A percentile compares a stretch with the other conserved stretches of the same genome.
These are phyloP conservation scores for Meleagris gallopavo DNA, from an alignment of 2,113 vertebrate species.

Conservation along the genomic window DNA sequence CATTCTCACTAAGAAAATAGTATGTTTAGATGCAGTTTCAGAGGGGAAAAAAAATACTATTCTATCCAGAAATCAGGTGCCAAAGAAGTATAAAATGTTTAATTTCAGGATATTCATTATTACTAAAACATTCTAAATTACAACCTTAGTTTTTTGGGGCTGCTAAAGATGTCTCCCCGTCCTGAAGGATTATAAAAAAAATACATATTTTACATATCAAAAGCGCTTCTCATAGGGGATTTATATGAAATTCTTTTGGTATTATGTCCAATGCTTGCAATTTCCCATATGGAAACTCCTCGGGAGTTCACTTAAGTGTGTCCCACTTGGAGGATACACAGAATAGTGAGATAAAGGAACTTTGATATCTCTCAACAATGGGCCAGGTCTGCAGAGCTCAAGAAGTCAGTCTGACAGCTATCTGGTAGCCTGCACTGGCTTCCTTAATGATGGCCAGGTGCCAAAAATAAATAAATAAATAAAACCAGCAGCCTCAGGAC, in stretches of 20 bases:
- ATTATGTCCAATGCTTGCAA: not conserved
- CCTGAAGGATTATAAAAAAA: not conserved
- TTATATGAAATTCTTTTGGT: not conserved
- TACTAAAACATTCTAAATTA: conserved; percentile 10
- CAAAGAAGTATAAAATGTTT: not conserved
- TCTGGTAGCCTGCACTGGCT: not conserved
- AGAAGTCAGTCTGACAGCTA: not conserved
- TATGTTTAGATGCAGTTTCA: not conserved
- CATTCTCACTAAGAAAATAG: not conserved
- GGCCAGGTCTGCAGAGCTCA: not conserved
- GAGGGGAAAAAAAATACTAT: not conserved
- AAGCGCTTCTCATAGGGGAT: not conserved
- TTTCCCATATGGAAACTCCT: not conserved
- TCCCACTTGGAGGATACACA: not conserved
- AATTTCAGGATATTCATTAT: not conserved
- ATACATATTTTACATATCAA: not conserved
- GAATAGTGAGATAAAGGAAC: not conserved
- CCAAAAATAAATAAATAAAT: not conserved
- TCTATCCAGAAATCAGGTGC: not conserved
- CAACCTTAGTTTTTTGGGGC: not conserved
- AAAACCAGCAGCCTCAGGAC: not conserved
- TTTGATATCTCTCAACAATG: not conserved
- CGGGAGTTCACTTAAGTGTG: not conserved
- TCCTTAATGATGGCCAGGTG: not conserved
- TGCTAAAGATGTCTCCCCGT: not conserved